Evolutionary conservation across 2,888 invertebrate genomes (phyloP).

Genomic region (Athalia rosae): DNA sequence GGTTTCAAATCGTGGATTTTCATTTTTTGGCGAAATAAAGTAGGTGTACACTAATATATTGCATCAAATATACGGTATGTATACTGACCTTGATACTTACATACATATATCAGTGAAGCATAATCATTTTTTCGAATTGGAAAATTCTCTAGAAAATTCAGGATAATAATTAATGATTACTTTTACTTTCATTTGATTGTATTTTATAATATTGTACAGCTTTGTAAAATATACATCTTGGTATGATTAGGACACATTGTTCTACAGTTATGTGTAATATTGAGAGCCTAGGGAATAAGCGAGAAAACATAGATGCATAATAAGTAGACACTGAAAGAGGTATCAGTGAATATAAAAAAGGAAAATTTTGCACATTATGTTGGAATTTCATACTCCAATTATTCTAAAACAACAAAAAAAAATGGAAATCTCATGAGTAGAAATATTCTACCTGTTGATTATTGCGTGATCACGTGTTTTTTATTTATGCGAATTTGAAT

Average conservation of each 20-base stretch:
- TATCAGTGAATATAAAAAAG: conserved; percentile 2
- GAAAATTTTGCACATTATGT: background rate
- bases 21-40: too few relatives aligned
- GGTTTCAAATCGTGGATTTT: too few relatives aligned
- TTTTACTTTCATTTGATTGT: conserved; percentile 39
- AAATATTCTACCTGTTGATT: background rate
- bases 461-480: conserved; percentile 15
- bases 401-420: background rate
- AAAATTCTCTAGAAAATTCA: too few relatives aligned
- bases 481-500: conserved; percentile 13
- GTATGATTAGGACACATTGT: background rate
- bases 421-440: background rate
- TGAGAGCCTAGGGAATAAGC: conserved; percentile 29
- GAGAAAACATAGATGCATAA: conserved; percentile 43
- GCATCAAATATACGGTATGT: too few relatives aligned
- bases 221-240: conserved; percentile 47
- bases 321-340: conserved; percentile 9
- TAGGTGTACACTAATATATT: too few relatives aligned
- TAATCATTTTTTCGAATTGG: too few relatives aligned
- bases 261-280: conserved; percentile 24
- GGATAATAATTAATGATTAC: background rate
- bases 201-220: conserved; percentile 46
- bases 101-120: too few relatives aligned
- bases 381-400: too few relatives aligned
- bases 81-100: too few relatives aligned